Conservation (phyloP, 2,113 vertebrate genomes). For the Potamarius usumacintae region DNA sequence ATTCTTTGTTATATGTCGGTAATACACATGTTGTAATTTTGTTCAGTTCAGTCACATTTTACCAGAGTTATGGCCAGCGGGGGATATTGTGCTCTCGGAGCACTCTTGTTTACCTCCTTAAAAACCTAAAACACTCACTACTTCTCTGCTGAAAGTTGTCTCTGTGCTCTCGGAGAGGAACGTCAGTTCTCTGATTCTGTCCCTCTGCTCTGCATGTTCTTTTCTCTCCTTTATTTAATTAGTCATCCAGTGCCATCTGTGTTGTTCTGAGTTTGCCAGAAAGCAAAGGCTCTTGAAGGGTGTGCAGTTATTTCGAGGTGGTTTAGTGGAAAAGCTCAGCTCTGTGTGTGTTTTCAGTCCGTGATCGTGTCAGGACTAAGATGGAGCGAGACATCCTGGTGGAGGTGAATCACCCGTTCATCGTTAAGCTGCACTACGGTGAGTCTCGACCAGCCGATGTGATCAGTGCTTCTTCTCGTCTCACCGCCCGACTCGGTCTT, state of each 20-base stretch:
- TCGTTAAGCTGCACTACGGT: constrained; percentile 86
- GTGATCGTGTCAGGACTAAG: constrained; percentile 83
- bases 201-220: constrained; percentile 31
- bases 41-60: no score
- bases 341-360: constrained; percentile 65
- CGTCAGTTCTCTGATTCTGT: constrained; percentile 8
- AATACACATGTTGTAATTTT: no score
- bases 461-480: constrained; percentile 14
- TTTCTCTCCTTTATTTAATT: constrained; percentile 49
- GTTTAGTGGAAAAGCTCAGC: constrained; percentile 4
- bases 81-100: no score
- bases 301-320: constrained; percentile 17
- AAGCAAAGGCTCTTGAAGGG: background rate
- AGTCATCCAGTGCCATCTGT: constrained; percentile 54
- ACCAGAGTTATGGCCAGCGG: no score
- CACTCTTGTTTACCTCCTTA: background rate
- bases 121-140: background rate
- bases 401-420: constrained; percentile 86
- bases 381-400: constrained; percentile 88
- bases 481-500: background rate
- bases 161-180: background rate
- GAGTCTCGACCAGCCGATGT: constrained; percentile 44
- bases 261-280: constrained; percentile 29
- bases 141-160: background rate
- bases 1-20: no score